Evolutionary conservation across 2,113 vertebrate genomes (phyloP).

Genomic region (Psilopsiagon aymara): DNA sequence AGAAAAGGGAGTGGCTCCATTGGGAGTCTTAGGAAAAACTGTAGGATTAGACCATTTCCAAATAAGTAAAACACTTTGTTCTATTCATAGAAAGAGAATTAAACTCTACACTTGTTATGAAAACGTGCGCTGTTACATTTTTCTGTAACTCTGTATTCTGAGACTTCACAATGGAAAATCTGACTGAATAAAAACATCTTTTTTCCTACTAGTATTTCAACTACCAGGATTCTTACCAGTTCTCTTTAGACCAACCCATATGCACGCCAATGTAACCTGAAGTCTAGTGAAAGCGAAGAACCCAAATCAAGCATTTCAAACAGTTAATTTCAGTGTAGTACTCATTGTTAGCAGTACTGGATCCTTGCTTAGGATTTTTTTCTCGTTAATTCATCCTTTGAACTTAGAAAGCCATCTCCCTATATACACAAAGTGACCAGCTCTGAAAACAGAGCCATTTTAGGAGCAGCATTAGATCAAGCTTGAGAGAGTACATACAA

Average conservation of each 20-base stretch:
- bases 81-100: not conserved
- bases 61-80: conserved; percentile 16
- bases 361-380: not conserved
- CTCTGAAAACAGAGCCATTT: not conserved
- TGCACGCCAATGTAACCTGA: not conserved
- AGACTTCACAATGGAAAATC: not conserved
- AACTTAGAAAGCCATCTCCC: not conserved
- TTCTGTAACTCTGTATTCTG: not conserved
- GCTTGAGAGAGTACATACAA: not conserved
- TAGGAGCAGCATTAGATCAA: not conserved
- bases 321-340: not conserved
- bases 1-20: not conserved
- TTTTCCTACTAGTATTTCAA: not conserved
- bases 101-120: not conserved
- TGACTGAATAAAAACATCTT: not conserved
- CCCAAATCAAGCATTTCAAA: not conserved
- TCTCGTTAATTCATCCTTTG: not conserved
- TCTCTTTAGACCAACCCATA: not conserved
- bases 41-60: not conserved
- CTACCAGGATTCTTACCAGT: not conserved
- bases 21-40: not conserved
- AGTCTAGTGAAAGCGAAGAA: not conserved
- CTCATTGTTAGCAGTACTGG: not conserved
- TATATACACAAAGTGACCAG: not conserved
- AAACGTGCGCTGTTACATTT: not conserved